Conservation (phyloP, 1,140 invertebrate genomes). For the Drosophila micromelanica region DNA sequence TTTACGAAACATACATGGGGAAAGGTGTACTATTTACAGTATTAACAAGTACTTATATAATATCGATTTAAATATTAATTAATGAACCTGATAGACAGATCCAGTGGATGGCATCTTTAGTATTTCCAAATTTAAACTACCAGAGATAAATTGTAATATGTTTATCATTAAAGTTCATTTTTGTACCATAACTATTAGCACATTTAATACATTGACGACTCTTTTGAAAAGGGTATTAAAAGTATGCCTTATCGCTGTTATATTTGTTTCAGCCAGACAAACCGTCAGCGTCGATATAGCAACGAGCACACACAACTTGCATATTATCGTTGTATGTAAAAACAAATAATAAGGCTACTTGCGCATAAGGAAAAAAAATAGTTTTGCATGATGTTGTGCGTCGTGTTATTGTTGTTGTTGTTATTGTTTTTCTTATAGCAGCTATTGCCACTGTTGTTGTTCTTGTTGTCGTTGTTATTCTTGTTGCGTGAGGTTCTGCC, state of each 20-base stretch:
- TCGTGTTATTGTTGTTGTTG: neutral
- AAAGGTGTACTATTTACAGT: too few relatives aligned
- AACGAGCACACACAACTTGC: constrained; percentile 15
- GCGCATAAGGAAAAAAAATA: constrained; percentile 55
- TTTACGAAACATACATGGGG: too few relatives aligned
- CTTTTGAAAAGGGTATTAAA: neutral
- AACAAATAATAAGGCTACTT: constrained; percentile 80
- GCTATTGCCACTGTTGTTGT: neutral
- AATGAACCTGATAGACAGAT: too few relatives aligned
- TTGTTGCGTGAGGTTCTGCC: constrained; percentile 28
- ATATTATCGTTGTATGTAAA: constrained; percentile 63
- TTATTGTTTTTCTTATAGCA: constrained; percentile 6
- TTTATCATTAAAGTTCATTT: too few relatives aligned
- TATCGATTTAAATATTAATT: too few relatives aligned
- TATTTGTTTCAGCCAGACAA: constrained; percentile 21
- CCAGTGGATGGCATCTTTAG: too few relatives aligned
- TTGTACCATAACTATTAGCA: too few relatives aligned
- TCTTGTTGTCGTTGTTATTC: constrained; percentile 11
- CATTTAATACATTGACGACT: too few relatives aligned
- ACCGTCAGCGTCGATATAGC: constrained; percentile 43
- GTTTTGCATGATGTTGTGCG: constrained; percentile 44
- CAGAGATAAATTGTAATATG: too few relatives aligned
- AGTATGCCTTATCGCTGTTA: neutral
- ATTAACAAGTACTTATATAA: too few relatives aligned
- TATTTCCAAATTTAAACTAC: too few relatives aligned